Evolutionary conservation across 2,888 invertebrate species (phyloP).

Genomic region (Cyaniris semiargus): DNA sequence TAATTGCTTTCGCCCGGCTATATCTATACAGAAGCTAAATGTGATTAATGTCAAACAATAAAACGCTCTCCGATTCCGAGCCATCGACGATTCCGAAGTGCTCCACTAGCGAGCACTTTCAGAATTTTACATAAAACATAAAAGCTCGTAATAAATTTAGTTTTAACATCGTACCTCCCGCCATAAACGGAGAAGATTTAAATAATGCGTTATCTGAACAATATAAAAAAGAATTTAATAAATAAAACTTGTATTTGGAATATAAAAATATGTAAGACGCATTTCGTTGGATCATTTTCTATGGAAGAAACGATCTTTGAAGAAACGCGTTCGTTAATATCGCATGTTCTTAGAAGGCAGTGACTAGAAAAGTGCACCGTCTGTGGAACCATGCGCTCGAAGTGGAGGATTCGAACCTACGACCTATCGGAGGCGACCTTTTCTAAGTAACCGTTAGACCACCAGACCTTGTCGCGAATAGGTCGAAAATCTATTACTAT

Average conservation of each 20-base stretch:
- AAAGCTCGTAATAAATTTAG: constrained; percentile 30
- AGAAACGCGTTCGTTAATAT: constrained; percentile 53
- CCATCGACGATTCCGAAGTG: neutral
- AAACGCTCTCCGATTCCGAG: constrained; percentile 1
- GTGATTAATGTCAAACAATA: constrained; percentile 17
- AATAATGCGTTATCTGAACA: constrained; percentile 12
- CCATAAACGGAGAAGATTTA: constrained; percentile 26
- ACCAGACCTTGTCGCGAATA: constrained; percentile 29
- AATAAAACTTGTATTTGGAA: constrained; percentile 9
- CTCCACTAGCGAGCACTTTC: constrained; percentile 7
- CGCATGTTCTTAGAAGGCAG: constrained; percentile 73
- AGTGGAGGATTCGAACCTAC: constrained; percentile 54
- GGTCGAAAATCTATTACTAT: constrained; percentile 38
- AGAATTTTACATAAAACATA: constrained; percentile 27
- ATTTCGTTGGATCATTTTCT: constrained; percentile 43
- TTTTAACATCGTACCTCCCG: constrained; percentile 25
- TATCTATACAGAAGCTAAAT: constrained; percentile 26
- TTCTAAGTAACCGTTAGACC: constrained; percentile 41
- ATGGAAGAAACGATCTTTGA: constrained; percentile 49
- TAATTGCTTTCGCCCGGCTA: constrained; percentile 29
- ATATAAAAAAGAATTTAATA: constrained; percentile 5
- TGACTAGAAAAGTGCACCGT: constrained; percentile 57
- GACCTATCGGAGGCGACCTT: constrained; percentile 36
- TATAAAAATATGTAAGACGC: constrained; percentile 42
- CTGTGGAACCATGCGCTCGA: constrained; percentile 70